Base-by-base conservation (phyloP, 2,797 vertebrate genomes). In the Hydrophis major region DNA sequence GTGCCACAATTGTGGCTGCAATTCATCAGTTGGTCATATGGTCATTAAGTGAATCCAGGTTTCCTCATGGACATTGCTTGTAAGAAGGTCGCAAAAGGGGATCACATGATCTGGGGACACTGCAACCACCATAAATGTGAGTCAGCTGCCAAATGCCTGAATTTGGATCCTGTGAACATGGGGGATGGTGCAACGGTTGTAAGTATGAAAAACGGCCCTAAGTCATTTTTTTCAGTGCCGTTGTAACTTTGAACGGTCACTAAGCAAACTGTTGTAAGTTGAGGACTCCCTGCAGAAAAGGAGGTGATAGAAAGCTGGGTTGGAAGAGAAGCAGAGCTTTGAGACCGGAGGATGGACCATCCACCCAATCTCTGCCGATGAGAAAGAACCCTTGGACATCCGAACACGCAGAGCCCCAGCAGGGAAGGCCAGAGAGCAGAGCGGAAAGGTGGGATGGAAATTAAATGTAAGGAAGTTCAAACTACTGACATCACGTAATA, bases 401-500 rank as follows among this genome's bases (percentile, higher is more conserved):
- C 3, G 11, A n/a, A 66, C 0, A 4, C 1, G 63, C 28, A n/a
- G 6, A 66, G 63, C 28, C 2, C 11, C 13, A 14, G 28, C 0
- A n/a, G 28, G 12, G 5, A 66, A n/a, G 4, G 63, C 28, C 28
- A 14, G 12, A 4, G 63, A 14, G 61, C 16, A 2, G 12, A n/a
- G 27, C 0, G 63, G 2, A 12, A 27, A 28, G 11, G 25, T 25
- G 59, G 60, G 22, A 61, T 3, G 27, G 1, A 63, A 63, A 12
- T 27, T 4, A 11, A 63, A 28, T 6, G 20, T 1, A 60, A 60
- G 20, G 61, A 4, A 4, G 27, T 13, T n/a, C 28, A 66, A 16
- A 66, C 12, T 5, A 2, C 4, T 0, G 10, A 13, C 11, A 0
- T 12, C 61, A 10, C 1, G 61, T 3, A 61, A 11, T n/a, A n/a